phyloP scores from a whole-genome alignment of 2,113 vertebrate genomes.

The Platanista minor region DNA sequence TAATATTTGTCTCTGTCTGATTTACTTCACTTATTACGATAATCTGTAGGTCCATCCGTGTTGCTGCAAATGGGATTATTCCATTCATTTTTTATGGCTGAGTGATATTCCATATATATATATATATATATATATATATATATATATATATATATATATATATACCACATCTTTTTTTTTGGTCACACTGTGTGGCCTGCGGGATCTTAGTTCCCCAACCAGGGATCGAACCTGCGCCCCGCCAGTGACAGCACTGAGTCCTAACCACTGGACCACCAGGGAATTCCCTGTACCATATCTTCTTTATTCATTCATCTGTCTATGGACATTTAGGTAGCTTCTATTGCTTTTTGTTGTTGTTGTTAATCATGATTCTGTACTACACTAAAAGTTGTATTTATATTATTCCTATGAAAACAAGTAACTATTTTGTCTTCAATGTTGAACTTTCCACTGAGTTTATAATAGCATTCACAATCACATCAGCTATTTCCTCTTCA shows the following conservation, averaged over 20 bases:
- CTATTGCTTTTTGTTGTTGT: not conserved
- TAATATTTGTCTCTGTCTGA: not conserved
- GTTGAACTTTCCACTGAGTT: not conserved
- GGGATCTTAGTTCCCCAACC: not conserved
- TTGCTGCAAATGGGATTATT: not conserved
- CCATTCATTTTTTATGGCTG: not conserved
- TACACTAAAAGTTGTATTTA: not conserved
- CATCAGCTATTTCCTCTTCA: not conserved
- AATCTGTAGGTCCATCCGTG: not conserved
- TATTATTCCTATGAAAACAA: not conserved
- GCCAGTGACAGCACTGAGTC: not conserved
- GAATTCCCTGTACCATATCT: not conserved
- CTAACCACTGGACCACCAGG: not conserved
- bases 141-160: not conserved
- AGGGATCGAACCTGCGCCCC: not conserved
- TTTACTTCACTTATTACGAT: not conserved
- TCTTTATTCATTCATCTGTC: not conserved
- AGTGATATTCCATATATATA: not conserved
- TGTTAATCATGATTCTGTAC: not conserved
- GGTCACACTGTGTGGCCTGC: not conserved
- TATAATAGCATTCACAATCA: not conserved
- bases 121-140: not conserved
- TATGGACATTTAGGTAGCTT: not conserved
- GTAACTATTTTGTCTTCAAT: not conserved
- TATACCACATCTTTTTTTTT: not conserved